These are phyloP conservation scores for Meandrina meandrites DNA, from an alignment of 92 coral and sea anemone genomes.

Conservation along the genomic window DNA sequence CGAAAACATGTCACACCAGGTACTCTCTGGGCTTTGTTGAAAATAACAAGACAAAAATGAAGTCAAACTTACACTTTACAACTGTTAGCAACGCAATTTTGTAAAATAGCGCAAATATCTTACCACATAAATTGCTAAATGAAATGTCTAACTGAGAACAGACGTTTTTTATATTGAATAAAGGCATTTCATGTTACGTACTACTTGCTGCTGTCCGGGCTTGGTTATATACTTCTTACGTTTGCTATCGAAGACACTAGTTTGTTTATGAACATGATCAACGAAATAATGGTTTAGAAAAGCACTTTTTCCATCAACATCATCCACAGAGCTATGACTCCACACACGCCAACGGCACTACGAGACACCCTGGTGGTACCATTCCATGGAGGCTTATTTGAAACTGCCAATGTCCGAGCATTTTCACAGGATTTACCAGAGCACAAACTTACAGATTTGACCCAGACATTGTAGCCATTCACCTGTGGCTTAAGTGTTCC, in stretches of 20 bases:
- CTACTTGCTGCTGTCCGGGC: too few relatives aligned
- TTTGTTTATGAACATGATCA: not conserved
- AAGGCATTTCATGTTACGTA: too few relatives aligned
- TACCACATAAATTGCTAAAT: too few relatives aligned
- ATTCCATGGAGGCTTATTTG: conserved; percentile 42
- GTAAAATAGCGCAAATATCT: too few relatives aligned
- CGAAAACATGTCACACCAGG: too few relatives aligned
- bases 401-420: conserved; percentile 42
- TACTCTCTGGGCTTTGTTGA: too few relatives aligned
- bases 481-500: conserved; percentile 39
- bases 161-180: too few relatives aligned
- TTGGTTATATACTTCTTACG: too few relatives aligned
- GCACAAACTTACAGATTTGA: conserved; percentile 46
- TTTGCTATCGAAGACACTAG: not conserved
- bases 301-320: conserved; percentile 1
- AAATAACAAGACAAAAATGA: too few relatives aligned
- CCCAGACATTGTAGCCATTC: conserved; percentile 47
- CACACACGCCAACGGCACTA: not conserved
- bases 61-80: too few relatives aligned
- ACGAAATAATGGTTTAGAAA: not conserved
- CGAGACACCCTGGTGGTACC: not conserved
- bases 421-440: conserved; percentile 42
- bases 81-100: too few relatives aligned
- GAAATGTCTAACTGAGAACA: too few relatives aligned
- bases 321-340: not conserved